A percentile compares a stretch with the other conserved stretches of the same genome.
Evolutionary conservation across 2,797 vertebrate species (phyloP).

Genomic region (Xerus rutilus): DNA sequence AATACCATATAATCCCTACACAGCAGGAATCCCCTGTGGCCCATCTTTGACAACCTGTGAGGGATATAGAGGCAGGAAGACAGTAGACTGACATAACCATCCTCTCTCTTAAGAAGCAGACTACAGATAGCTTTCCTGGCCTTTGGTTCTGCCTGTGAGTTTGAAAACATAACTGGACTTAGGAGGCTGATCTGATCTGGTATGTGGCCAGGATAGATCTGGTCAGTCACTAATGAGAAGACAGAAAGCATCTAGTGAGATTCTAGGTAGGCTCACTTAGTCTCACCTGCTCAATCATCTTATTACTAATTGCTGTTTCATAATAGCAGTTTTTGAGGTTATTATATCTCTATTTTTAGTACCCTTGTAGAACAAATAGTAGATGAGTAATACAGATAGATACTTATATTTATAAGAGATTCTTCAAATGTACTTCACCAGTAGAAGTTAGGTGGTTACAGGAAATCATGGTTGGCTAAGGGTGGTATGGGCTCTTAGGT

Average conservation of each 20-base stretch:
- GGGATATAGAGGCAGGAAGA: neutral
- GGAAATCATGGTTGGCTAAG: neutral
- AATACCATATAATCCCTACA: neutral
- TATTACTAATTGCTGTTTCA: neutral
- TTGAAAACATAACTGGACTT: neutral
- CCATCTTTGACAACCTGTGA: neutral
- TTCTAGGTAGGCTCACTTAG: neutral
- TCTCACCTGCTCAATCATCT: neutral
- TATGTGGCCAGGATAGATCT: neutral
- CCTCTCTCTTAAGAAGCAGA: neutral
- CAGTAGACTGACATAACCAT: neutral
- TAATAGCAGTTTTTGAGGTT: neutral
- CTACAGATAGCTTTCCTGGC: neutral
- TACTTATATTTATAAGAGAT: neutral
- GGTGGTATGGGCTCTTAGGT: neutral
- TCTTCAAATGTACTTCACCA: neutral
- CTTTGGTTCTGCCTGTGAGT: neutral
- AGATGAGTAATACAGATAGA: neutral
- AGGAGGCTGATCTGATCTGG: neutral
- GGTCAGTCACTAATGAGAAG: neutral
- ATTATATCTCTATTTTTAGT: neutral
- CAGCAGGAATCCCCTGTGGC: neutral
- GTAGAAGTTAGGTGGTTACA: neutral
- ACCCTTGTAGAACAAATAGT: neutral
- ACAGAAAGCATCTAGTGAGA: neutral